These are phyloP conservation scores for Bhutanitis thaidina DNA, from an alignment of 2,888 invertebrate species.

Conservation along the genomic window DNA sequence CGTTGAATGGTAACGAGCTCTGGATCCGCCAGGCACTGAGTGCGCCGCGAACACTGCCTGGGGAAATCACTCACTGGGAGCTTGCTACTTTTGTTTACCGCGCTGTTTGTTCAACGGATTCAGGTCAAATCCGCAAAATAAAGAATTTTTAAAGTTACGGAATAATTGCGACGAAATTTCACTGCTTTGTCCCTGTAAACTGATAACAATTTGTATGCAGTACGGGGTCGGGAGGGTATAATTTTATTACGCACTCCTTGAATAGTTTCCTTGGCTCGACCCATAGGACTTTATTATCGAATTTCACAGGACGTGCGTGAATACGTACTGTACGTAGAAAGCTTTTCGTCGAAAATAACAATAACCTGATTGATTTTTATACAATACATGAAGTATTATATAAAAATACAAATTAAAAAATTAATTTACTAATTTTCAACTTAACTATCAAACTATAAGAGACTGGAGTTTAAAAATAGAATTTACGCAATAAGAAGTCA, in stretches of 20 bases:
- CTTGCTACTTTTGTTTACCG: conserved; percentile 17
- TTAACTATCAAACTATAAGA: no score
- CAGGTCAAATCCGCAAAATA: conserved; percentile 1
- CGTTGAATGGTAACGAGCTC: conserved; percentile 14
- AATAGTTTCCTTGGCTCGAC: not conserved
- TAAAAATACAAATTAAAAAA: no score
- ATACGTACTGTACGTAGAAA: not conserved
- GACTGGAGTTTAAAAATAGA: no score
- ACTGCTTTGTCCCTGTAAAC: not conserved
- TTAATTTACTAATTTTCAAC: no score
- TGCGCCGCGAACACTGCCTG: conserved; percentile 10
- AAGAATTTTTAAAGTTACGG: conserved; percentile 10
- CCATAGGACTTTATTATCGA: conserved; percentile 7
- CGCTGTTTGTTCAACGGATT: conserved; percentile 13
- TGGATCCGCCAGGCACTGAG: conserved; percentile 3
- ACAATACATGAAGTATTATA: no score
- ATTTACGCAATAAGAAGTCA: no score
- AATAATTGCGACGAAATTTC: not conserved
- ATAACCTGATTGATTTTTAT: no score
- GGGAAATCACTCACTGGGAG: conserved; percentile 14
- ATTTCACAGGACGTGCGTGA: conserved; percentile 2
- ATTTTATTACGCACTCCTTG: conserved; percentile 8
- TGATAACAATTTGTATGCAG: not conserved
- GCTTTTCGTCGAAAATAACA: not conserved
- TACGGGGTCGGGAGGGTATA: conserved; percentile 4